phyloP scores from a whole-genome alignment of 2,113 vertebrate genomes.

The Platichthys stellatus region DNA sequence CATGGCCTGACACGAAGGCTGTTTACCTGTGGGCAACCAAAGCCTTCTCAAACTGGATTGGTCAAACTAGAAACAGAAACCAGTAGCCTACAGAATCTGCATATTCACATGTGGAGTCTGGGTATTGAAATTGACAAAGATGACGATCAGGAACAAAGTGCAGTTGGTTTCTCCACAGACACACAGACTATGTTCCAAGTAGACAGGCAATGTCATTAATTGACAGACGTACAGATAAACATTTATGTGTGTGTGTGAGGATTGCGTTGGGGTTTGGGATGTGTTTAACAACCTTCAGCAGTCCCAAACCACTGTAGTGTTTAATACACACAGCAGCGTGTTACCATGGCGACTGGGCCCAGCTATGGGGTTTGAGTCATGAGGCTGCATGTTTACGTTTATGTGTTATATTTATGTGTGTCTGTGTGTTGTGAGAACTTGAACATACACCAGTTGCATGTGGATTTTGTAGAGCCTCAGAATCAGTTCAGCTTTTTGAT shows the following conservation, averaged over 20 bases:
- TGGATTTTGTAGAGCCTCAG: constrained; percentile 29
- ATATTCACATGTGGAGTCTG: no score
- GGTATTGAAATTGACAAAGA: no score
- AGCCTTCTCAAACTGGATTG: no score
- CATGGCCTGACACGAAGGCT: no score
- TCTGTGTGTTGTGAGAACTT: constrained; percentile 11
- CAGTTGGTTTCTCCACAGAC: constrained; percentile 6
- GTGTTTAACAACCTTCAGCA: constrained; percentile 66
- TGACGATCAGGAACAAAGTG: background rate
- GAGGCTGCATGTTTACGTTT: constrained; percentile 58
- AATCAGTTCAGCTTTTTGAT: constrained; percentile 14
- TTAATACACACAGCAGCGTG: constrained; percentile 83
- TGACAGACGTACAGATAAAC: background rate
- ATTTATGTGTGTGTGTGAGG: background rate
- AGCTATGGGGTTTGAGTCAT: constrained; percentile 78
- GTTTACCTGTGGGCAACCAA: no score
- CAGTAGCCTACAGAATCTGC: no score
- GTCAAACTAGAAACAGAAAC: no score
- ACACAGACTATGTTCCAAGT: constrained; percentile 2
- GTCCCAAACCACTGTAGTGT: constrained; percentile 77
- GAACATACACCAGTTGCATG: constrained; percentile 24
- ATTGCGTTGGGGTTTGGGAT: constrained; percentile 27
- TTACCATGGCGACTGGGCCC: constrained; percentile 86
- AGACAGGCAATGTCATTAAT: constrained; percentile 14
- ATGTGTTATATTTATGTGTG: background rate